These are phyloP conservation scores for Monoplex corrugatus DNA, from an alignment of 2,888 invertebrate species.

Conservation along the genomic window DNA sequence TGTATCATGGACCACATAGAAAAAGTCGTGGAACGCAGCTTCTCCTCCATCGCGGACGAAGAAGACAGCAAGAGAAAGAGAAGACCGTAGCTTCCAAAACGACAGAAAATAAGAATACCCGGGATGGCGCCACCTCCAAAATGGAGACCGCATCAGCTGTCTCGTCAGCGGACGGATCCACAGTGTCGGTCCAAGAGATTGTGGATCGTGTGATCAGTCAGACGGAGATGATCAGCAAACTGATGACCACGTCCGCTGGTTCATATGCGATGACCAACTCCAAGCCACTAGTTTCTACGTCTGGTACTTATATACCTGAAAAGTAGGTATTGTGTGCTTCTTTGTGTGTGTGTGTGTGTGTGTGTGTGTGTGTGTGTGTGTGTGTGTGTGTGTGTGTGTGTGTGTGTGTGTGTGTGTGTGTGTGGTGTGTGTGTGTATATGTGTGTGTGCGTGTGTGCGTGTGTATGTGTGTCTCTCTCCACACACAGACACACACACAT, in stretches of 20 bases:
- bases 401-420: no score
- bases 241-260: constrained; percentile 5
- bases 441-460: no score
- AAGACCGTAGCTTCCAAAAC: not conserved
- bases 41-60: constrained; percentile 55
- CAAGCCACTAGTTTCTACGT: constrained; percentile 56
- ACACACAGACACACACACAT: no score
- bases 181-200: constrained; percentile 70
- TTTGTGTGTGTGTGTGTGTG: no score
- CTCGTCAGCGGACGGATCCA: constrained; percentile 42
- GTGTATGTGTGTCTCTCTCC: no score
- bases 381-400: no score
- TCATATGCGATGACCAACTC: constrained; percentile 14
- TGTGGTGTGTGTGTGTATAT: no score
- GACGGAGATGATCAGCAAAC: constrained; percentile 61
- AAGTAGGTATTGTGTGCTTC: not conserved
- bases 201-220: constrained; percentile 69
- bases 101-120: not conserved
- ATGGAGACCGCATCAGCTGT: not conserved
- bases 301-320: constrained; percentile 19
- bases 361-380: no score
- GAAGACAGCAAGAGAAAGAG: constrained; percentile 51
- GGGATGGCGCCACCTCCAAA: not conserved
- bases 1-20: constrained; percentile 74
- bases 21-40: constrained; percentile 68